Percentiles rank a stretch among this genome's conserved stretches.
Evolutionary conservation across 1,140 invertebrate genomes (phyloP).

Genomic region (Sitodiplosis mosellana): DNA sequence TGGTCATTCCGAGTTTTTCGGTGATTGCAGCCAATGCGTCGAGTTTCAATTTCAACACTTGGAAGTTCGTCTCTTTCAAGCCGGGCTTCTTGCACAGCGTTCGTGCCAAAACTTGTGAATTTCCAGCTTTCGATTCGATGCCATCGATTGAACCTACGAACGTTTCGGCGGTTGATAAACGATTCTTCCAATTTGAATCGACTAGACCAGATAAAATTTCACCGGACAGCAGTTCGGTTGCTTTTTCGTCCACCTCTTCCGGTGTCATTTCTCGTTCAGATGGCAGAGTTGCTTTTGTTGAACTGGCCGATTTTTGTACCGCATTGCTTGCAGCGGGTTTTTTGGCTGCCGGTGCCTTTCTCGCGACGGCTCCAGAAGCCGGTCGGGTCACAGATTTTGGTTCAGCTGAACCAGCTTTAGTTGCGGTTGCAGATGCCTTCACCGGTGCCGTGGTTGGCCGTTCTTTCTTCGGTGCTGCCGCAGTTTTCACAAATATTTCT

Average conservation of each 20-base stretch:
- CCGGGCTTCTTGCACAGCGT: slow-evolving; percentile 71
- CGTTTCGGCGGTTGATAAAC: slow-evolving; percentile 58
- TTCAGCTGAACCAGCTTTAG: slow-evolving; percentile 22
- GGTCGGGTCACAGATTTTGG: slow-evolving; percentile 35
- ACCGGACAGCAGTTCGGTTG: slow-evolving; percentile 36
- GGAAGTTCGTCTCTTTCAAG: slow-evolving; percentile 83
- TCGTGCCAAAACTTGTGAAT: slow-evolving; percentile 56
- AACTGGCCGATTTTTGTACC: slow-evolving; percentile 18
- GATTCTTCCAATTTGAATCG: slow-evolving; percentile 73
- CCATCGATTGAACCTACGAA: slow-evolving; percentile 41
- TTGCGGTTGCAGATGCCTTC: slow-evolving; percentile 22
- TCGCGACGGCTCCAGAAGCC: slow-evolving; percentile 13
- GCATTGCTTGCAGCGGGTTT: slow-evolving; percentile 13
- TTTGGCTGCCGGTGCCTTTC: slow-evolving; percentile 22
- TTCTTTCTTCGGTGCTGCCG: slow-evolving; percentile 36
- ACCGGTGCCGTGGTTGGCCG: slow-evolving; percentile 32
- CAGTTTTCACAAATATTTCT: slow-evolving; percentile 57
- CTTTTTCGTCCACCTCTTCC: slow-evolving; percentile 56
- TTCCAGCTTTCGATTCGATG: slow-evolving; percentile 40
- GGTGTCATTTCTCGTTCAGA: slow-evolving; percentile 33
- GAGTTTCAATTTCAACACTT: slow-evolving; percentile 70
- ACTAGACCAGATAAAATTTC: slow-evolving; percentile 46
- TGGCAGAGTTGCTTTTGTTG: slow-evolving; percentile 21
- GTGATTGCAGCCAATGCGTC: slow-evolving; percentile 61
- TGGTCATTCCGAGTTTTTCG: slow-evolving; percentile 52